Percentiles rank a stretch among this genome's conserved stretches.
These are phyloP conservation scores for Siphlonurus alternatus DNA, from an alignment of 2,888 invertebrate genomes.

Conservation along the genomic window DNA sequence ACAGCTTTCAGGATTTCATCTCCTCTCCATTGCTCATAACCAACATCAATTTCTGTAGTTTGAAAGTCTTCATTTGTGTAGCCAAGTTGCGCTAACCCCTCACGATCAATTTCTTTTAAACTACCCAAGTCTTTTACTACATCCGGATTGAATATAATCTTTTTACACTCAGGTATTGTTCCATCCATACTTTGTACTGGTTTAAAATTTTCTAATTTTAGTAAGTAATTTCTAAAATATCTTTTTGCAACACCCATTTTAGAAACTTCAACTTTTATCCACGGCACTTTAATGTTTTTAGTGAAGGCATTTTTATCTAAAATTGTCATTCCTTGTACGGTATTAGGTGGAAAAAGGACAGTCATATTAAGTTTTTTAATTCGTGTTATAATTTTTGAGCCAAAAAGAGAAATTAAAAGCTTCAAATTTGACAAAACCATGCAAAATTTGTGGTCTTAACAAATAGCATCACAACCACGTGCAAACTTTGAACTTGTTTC, in stretches of 20 bases:
- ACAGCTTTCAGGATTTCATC: conserved; percentile 69
- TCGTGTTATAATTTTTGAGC: no score
- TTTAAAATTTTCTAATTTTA: conserved; percentile 59
- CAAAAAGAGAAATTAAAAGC: no score
- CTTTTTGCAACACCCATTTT: conserved; percentile 36
- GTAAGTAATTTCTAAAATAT: conserved; percentile 44
- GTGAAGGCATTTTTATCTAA: conserved; percentile 54
- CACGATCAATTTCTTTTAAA: conserved; percentile 33
- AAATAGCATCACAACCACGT: no score
- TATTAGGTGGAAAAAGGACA: conserved; percentile 38
- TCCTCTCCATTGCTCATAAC: conserved; percentile 68
- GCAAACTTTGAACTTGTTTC: no score
- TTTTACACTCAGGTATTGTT: conserved; percentile 23
- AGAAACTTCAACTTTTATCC: conserved; percentile 35
- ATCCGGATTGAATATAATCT: conserved; percentile 54
- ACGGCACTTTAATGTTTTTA: conserved; percentile 45
- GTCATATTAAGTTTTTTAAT: no score
- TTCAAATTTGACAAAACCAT: no score
- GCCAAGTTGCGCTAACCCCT: conserved; percentile 28
- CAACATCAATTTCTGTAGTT: conserved; percentile 28
- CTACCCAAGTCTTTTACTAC: conserved; percentile 38
- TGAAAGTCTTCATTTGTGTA: conserved; percentile 34
- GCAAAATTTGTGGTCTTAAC: no score
- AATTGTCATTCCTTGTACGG: conserved; percentile 56
- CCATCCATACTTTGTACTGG: conserved; percentile 36